Conservation (phyloP, 2,888 invertebrate genomes). For the Tetragonula carbonaria region DNA sequence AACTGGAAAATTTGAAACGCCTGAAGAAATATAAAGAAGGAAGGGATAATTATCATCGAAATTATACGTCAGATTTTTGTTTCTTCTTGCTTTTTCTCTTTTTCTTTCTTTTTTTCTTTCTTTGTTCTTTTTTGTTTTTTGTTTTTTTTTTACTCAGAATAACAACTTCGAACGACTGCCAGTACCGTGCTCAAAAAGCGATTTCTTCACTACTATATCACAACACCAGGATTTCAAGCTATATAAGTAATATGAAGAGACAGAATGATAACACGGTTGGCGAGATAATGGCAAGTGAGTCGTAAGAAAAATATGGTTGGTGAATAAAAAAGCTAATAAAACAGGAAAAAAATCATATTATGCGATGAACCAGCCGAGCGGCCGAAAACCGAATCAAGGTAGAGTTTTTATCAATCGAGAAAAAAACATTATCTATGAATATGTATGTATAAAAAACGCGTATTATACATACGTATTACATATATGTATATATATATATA, state of each 20-base stretch:
- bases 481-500: background rate
- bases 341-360: slow-evolving; percentile 66
- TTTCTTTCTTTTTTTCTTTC: background rate
- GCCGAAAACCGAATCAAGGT: slow-evolving; percentile 60
- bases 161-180: slow-evolving; percentile 77
- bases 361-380: slow-evolving; percentile 74
- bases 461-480: background rate
- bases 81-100: slow-evolving; percentile 10
- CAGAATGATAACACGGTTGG: slow-evolving; percentile 76
- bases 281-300: slow-evolving; percentile 75
- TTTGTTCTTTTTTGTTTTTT: background rate
- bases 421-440: slow-evolving; percentile 15
- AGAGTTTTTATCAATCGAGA: slow-evolving; percentile 26
- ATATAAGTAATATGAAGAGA: slow-evolving; percentile 74
- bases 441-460: slow-evolving; percentile 27
- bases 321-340: slow-evolving; percentile 70
- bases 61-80: slow-evolving; percentile 42
- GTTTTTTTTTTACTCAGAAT: slow-evolving; percentile 39
- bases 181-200: slow-evolving; percentile 82
- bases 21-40: slow-evolving; percentile 54
- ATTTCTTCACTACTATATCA: slow-evolving; percentile 79
- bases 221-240: slow-evolving; percentile 82
- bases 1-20: background rate
- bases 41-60: slow-evolving; percentile 57
- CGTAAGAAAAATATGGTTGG: slow-evolving; percentile 72